Percentiles rank a stretch among this genome's conserved stretches.
phyloP scores from a whole-genome alignment of 2,888 invertebrate species.

The Nyleta sp. region DNA sequence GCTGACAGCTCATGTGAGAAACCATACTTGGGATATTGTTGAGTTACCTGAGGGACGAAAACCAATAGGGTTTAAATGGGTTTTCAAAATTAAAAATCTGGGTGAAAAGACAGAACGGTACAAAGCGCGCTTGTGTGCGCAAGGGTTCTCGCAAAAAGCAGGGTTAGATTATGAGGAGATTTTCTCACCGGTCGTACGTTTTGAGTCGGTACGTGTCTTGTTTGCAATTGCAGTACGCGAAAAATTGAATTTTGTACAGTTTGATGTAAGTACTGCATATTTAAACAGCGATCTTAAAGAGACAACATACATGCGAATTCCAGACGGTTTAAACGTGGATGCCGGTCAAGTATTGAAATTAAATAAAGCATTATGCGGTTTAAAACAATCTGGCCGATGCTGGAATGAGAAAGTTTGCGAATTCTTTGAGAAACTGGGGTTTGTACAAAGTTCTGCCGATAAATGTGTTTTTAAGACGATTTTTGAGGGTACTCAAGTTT shows the following conservation, averaged over 20 bases:
- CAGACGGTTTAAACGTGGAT: slow-evolving; percentile 28
- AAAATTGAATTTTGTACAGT: no score
- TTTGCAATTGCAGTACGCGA: slow-evolving; percentile 29
- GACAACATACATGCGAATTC: slow-evolving; percentile 46
- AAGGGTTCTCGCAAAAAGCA: slow-evolving; percentile 41
- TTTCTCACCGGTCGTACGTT: slow-evolving; percentile 46
- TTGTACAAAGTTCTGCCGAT: slow-evolving; percentile 42
- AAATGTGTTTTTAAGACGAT: slow-evolving; percentile 35
- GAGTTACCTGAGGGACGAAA: slow-evolving; percentile 13
- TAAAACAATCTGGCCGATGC: slow-evolving; percentile 59
- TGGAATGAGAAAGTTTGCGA: slow-evolving; percentile 28
- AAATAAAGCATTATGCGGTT: slow-evolving; percentile 47
- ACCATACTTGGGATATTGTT: background rate
- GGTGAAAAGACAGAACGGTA: slow-evolving; percentile 1
- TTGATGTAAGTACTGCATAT: slow-evolving; percentile 21
- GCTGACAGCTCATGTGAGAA: background rate
- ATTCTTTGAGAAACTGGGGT: slow-evolving; percentile 7
- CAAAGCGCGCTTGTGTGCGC: slow-evolving; percentile 40
- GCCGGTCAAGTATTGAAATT: slow-evolving; percentile 24
- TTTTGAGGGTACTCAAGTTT: slow-evolving; percentile 9
- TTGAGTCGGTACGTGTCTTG: slow-evolving; percentile 31
- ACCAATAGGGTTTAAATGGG: slow-evolving; percentile 37
- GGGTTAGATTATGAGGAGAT: slow-evolving; percentile 35
- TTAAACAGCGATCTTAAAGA: slow-evolving; percentile 32
- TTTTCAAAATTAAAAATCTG: slow-evolving; percentile 28